Evolutionary conservation across 2,888 invertebrate genomes (phyloP).

Genomic region (Caenorhabditis virilis): DNA sequence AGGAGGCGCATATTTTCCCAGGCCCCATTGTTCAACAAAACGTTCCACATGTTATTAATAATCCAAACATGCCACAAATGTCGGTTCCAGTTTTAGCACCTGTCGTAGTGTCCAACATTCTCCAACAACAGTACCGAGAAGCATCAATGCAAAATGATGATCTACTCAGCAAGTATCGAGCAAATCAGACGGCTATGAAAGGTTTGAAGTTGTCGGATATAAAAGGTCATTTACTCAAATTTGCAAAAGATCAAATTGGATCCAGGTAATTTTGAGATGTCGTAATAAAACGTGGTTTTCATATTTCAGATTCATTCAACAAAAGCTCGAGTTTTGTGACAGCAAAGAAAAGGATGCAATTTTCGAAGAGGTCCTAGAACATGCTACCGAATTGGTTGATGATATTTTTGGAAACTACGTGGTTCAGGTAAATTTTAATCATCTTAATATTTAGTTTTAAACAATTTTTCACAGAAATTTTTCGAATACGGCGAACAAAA

Average conservation of each 20-base stretch:
- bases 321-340: conserved; percentile 94
- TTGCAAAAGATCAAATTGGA: conserved; percentile 98
- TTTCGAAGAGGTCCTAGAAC: conserved; percentile 92
- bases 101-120: conserved; percentile 9
- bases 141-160: conserved; percentile 10
- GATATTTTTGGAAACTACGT: conserved; percentile 99
- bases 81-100: conserved; percentile 15
- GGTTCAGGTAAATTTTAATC: no score
- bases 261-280: conserved; percentile 75
- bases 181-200: conserved; percentile 27
- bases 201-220: conserved; percentile 80
- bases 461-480: no score
- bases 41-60: background rate
- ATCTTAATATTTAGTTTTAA: no score
- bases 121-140: background rate
- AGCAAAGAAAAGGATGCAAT: conserved; percentile 95
- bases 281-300: background rate
- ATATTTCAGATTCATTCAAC: conserved; percentile 86
- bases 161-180: conserved; percentile 20
- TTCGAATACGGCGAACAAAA: conserved; percentile 97
- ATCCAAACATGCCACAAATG: conserved; percentile 6
- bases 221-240: conserved; percentile 96
- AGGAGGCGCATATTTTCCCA: background rate
- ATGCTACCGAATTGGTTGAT: conserved; percentile 95
- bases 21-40: background rate